Conservation (phyloP, 2,113 vertebrate species). For the Syngnathus typhle region DNA sequence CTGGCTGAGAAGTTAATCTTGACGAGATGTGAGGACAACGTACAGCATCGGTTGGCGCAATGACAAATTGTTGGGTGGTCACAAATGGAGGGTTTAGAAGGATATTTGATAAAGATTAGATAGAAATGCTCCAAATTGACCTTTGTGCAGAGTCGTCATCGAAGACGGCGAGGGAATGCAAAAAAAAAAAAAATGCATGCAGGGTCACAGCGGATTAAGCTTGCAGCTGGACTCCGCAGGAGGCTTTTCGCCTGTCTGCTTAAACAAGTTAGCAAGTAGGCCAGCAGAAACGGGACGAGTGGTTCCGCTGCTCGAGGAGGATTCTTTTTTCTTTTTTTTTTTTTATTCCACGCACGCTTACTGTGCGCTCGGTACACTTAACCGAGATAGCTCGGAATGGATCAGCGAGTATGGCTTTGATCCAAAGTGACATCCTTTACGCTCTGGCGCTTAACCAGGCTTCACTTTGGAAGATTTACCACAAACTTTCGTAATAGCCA, state of each 20-base stretch:
- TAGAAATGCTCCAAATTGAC: not conserved
- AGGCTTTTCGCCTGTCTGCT: not conserved
- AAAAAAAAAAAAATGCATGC: not conserved
- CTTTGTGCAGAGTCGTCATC: not conserved
- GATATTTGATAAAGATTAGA: not conserved
- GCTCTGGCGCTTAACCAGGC: conserved; percentile 4
- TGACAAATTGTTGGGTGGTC: not conserved
- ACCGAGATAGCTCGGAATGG: conserved; percentile 21
- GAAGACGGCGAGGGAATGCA: not conserved
- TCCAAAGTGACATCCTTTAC: not conserved
- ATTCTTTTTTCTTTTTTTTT: not conserved
- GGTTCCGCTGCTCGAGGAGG: conserved; percentile 5
- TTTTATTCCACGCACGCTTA: conserved; percentile 1
- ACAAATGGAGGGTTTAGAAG: too few species aligned
- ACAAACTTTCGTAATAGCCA: not conserved
- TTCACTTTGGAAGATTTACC: conserved; percentile 12
- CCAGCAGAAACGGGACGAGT: conserved; percentile 18
- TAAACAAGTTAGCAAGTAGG: conserved; percentile 16
- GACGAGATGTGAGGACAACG: not conserved
- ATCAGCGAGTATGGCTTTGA: conserved; percentile 36
- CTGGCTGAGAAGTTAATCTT: not conserved
- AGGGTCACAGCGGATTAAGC: not conserved
- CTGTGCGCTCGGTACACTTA: conserved; percentile 37
- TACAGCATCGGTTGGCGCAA: not conserved
- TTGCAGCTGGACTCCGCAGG: not conserved